A percentile compares a stretch with the other conserved stretches of the same genome.
phyloP scores from a whole-genome alignment of 2,113 vertebrate species.

The Camelus bactrianus region DNA sequence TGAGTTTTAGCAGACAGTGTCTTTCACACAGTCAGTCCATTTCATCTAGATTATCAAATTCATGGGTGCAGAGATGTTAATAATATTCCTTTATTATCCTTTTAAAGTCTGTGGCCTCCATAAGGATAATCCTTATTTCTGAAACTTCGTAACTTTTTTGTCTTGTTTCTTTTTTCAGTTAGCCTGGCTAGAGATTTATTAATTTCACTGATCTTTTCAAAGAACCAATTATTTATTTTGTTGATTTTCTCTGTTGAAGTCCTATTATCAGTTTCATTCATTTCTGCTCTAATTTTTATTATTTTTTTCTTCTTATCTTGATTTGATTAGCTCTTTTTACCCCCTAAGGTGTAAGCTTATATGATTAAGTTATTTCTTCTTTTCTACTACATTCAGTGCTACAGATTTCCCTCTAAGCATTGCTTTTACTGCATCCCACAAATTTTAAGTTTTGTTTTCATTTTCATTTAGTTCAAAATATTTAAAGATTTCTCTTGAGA shows the following conservation, averaged over 20 bases:
- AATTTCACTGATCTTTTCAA: background rate
- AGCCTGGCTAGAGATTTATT: background rate
- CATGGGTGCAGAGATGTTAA: background rate
- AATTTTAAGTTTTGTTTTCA: background rate
- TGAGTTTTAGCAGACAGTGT: background rate
- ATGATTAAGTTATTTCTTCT: background rate
- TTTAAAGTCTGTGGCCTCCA: background rate
- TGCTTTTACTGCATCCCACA: background rate
- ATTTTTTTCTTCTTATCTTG: background rate
- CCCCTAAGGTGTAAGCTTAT: background rate
- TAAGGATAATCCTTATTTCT: background rate
- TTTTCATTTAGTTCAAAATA: constrained; percentile 6
- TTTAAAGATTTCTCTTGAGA: background rate
- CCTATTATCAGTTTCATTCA: background rate
- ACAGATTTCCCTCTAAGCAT: background rate
- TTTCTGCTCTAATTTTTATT: background rate
- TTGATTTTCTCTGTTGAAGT: background rate
- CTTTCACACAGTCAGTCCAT: background rate
- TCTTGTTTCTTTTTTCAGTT: background rate
- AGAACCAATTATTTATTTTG: background rate
- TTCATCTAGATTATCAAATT: background rate
- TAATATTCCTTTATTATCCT: background rate
- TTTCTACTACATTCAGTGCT: background rate
- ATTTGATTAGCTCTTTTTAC: background rate
- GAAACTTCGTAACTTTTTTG: background rate